Conservation (phyloP, 2,888 invertebrate species). For the Metopia argyrocephala region DNA sequence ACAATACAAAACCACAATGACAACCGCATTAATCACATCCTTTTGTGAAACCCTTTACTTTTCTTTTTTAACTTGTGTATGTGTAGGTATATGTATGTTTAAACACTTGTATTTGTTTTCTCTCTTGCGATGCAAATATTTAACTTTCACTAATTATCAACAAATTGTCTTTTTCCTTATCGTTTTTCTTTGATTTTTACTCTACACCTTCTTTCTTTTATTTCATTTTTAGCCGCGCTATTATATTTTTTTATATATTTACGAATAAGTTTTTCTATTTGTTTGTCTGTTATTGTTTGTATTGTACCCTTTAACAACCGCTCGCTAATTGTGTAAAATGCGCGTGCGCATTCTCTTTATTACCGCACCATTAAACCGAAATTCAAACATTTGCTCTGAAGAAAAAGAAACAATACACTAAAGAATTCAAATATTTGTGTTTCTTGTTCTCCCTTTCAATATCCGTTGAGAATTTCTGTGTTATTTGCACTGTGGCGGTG, state of each 20-base stretch:
- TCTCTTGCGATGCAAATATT: slow-evolving; percentile 58
- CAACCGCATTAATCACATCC: slow-evolving; percentile 62
- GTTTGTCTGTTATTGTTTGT: too few species aligned
- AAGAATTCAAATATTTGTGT: slow-evolving; percentile 47
- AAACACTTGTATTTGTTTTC: slow-evolving; percentile 17
- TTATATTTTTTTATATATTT: too few species aligned
- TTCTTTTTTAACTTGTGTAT: slow-evolving; percentile 14
- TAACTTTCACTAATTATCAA: slow-evolving; percentile 61
- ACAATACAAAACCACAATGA: slow-evolving; percentile 10
- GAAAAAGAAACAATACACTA: too few species aligned
- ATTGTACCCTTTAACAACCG: slow-evolving; percentile 47
- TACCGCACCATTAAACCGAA: slow-evolving; percentile 48
- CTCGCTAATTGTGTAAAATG: slow-evolving; percentile 47
- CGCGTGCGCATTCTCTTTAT: slow-evolving; percentile 30
- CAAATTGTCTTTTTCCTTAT: slow-evolving; percentile 27
- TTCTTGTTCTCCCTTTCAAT: too few species aligned
- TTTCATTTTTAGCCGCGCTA: slow-evolving; percentile 46
- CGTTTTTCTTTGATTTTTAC: too few species aligned
- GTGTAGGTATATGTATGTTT: slow-evolving; percentile 15
- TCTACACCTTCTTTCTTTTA: slow-evolving; percentile 26
- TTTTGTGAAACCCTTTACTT: slow-evolving; percentile 64
- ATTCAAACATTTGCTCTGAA: slow-evolving; percentile 35
- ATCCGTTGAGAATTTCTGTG: too few species aligned
- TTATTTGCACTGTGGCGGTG: too few species aligned
- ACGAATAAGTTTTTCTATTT: too few species aligned